Evolutionary conservation across 92 coral and sea anemone genomes (phyloP).

Genomic region (Metridium senile): DNA sequence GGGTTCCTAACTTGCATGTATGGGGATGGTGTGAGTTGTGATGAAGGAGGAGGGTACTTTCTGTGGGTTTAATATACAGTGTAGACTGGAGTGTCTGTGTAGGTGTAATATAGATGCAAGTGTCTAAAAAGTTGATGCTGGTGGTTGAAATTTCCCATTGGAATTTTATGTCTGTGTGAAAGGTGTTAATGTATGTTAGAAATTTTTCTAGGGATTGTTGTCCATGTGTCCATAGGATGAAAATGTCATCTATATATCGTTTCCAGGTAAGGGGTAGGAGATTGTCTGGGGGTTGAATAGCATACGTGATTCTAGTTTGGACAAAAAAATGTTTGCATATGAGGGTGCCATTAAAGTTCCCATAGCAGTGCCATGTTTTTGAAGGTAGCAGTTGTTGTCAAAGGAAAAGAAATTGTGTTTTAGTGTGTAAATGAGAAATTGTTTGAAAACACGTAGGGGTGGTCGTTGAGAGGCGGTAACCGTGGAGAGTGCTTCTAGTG

Average conservation of each 20-base stretch:
- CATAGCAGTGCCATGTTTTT: slow-evolving; percentile 48
- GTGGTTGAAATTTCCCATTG: no score
- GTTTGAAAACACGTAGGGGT: slow-evolving; percentile 3
- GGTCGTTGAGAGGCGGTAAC: slow-evolving; percentile 14
- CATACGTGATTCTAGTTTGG: slow-evolving; percentile 12
- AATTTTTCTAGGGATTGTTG: background rate
- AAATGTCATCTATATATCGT: slow-evolving; percentile 50
- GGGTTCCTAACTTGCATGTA: no score
- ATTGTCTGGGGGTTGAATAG: background rate
- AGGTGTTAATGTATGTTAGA: no score
- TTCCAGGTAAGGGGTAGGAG: slow-evolving; percentile 36
- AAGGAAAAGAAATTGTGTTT: slow-evolving; percentile 43
- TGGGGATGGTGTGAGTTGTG: no score
- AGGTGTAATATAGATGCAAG: no score
- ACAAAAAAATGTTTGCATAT: slow-evolving; percentile 42
- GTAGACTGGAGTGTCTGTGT: no score
- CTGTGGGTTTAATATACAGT: no score
- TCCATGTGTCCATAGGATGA: slow-evolving; percentile 38
- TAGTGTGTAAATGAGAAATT: no score
- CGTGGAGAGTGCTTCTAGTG: slow-evolving; percentile 24
- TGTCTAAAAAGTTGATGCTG: no score
- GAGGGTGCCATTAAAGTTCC: slow-evolving; percentile 56
- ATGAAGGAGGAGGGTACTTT: no score
- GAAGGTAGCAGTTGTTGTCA: slow-evolving; percentile 28
- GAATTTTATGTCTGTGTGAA: no score